Evolutionary conservation across 2,797 vertebrate species (phyloP).

Genomic region (Sardinella longiceps): DNA sequence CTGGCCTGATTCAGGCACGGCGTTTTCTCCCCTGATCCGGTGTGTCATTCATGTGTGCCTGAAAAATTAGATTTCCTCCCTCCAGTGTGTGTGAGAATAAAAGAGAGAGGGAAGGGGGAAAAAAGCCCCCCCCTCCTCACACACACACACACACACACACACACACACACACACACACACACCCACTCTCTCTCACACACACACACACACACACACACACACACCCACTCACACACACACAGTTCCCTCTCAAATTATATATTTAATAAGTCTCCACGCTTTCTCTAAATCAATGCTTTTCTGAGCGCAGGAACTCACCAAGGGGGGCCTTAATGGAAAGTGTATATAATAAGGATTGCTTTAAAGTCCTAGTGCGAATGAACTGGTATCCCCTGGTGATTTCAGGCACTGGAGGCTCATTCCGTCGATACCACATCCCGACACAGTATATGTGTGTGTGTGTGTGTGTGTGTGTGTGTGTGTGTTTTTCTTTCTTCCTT

Average conservation of each 20-base stretch:
- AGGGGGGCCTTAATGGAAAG: slow-evolving; percentile 45
- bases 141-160: too few species aligned
- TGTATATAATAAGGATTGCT: slow-evolving; percentile 39
- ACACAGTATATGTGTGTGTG: background rate
- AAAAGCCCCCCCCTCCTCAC: background rate
- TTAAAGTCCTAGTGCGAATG: slow-evolving; percentile 48
- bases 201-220: background rate
- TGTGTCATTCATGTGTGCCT: slow-evolving; percentile 52
- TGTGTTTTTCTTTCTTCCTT: background rate
- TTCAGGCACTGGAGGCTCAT: slow-evolving; percentile 28
- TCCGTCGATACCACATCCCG: slow-evolving; percentile 32
- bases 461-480: background rate
- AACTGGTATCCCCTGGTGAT: slow-evolving; percentile 29
- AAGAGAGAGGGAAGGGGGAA: slow-evolving; percentile 2
- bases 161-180: background rate
- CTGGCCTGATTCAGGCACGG: background rate
- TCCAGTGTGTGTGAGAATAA: slow-evolving; percentile 34
- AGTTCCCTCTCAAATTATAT: slow-evolving; percentile 46
- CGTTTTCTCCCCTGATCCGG: slow-evolving; percentile 14
- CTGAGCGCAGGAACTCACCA: slow-evolving; percentile 29
- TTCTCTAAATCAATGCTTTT: slow-evolving; percentile 49
- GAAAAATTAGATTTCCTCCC: slow-evolving; percentile 57
- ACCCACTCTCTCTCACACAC: too few species aligned
- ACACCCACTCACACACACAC: background rate
- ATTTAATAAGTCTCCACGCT: slow-evolving; percentile 48